These are phyloP conservation scores for Ageneiosus marmoratus DNA, from an alignment of 2,113 vertebrate species.

Conservation along the genomic window DNA sequence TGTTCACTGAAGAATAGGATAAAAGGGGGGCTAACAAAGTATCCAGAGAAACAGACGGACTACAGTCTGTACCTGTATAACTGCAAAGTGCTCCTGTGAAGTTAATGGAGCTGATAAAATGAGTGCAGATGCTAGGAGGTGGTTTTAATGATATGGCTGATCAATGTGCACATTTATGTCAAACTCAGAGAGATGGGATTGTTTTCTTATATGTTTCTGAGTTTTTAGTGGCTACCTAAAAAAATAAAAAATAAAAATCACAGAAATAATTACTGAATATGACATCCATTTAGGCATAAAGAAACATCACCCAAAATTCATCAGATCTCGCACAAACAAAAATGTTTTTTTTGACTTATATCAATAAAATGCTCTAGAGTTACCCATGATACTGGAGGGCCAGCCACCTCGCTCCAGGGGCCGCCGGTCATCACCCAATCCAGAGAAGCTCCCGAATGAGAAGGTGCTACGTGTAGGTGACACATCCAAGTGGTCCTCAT, in stretches of 20 bases:
- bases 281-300: background rate
- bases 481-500: slow-evolving; percentile 94
- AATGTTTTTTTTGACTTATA: background rate
- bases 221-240: background rate
- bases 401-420: slow-evolving; percentile 90
- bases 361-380: slow-evolving; percentile 39
- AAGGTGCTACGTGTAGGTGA: slow-evolving; percentile 96
- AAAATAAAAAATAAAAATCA: background rate
- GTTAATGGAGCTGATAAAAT: too few relatives aligned
- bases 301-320: background rate
- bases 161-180: too few relatives aligned
- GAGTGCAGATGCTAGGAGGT: too few relatives aligned
- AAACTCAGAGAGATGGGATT: background rate
- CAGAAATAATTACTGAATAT: background rate
- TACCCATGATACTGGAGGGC: slow-evolving; percentile 96
- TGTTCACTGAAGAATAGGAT: too few relatives aligned
- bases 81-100: too few relatives aligned
- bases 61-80: too few relatives aligned
- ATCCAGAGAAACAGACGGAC: too few relatives aligned
- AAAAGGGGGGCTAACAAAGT: too few relatives aligned
- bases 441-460: slow-evolving; percentile 95
- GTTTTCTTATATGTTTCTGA: background rate
- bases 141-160: too few relatives aligned
- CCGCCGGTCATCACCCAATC: slow-evolving; percentile 89
- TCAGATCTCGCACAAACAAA: background rate